Evolutionary conservation across 2,113 vertebrate species (phyloP).

Genomic region (Talpa occidentalis): DNA sequence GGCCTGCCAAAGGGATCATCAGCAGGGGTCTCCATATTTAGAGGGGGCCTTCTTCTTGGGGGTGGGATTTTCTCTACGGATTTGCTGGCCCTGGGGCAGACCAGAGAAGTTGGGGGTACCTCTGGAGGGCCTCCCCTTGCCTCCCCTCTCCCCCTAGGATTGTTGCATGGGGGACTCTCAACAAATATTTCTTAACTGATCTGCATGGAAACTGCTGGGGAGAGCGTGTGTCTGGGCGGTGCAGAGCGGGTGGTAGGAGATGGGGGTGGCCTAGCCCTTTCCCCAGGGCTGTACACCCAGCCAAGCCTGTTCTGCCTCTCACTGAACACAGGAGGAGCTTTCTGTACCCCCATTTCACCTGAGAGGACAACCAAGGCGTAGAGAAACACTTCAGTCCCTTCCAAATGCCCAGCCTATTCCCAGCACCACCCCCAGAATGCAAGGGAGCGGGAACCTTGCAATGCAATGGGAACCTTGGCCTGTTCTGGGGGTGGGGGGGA

Average conservation of each 20-base stretch:
- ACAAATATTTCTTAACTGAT: background rate
- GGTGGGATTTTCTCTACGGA: background rate
- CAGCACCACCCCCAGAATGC: background rate
- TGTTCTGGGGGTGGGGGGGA: background rate
- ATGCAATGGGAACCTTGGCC: background rate
- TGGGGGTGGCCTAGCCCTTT: background rate
- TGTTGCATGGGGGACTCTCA: background rate
- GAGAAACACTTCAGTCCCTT: background rate
- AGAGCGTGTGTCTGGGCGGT: background rate
- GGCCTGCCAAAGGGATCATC: no score
- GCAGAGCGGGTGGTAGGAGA: no score
- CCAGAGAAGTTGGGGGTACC: background rate
- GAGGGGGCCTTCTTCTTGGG: background rate
- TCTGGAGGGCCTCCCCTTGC: background rate
- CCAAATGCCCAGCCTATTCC: fast-evolving
- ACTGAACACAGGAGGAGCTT: background rate
- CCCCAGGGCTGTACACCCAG: fast-evolving
- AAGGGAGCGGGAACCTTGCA: background rate
- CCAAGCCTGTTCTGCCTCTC: background rate
- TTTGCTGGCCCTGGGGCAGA: background rate
- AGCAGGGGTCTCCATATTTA: background rate
- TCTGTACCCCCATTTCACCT: background rate
- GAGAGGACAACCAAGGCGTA: background rate
- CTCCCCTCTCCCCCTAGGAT: background rate
- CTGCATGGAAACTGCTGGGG: background rate